Base-by-base conservation (phyloP, 2,797 vertebrate genomes). In the Onychomys arenicola region DNA sequence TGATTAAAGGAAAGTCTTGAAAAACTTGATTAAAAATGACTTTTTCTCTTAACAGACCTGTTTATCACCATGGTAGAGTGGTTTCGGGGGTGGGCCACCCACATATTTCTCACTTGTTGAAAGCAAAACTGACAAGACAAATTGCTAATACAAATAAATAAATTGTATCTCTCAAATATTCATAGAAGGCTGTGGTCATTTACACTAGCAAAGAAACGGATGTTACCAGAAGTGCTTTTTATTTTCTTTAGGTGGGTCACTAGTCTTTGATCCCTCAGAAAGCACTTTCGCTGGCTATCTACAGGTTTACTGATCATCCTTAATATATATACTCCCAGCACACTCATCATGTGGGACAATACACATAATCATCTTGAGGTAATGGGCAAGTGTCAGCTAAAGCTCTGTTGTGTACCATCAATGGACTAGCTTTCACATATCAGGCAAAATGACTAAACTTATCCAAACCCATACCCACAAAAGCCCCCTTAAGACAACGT, bases 1-100 rank as follows among this genome's bases (percentile, higher is more conserved):
- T 98, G 96, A 98, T 98, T 98, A 98, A 98, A 96, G 88, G 90
- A 97, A 97, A 96, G 52, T 16, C 90, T 89, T 78, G 89, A 95
- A 94, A 85, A 90, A 84, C 61, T 92, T 90, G 91, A 95, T 89
- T 90, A 81, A 84, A 85, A 92, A 87, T 10, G 82, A 55, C 69
- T 61, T 55, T 71, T 90, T 85, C 43, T 77, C 32, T 88, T 94
- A 87, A 95, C 11, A 94, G 25, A 55, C 37, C 6, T 63, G 29
- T 59, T 95, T 63, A 40, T 89, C 90, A 86, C 77, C 63, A 59
- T 59, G 8, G 71, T 17, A 55, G 46, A 87, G 32, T 78, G 59
- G 76, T 46, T 49, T 46, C 40, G 76, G 59, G 75, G 49, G 34
- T 32, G 82, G 13, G 40, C 25, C 92, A 71, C 40, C 13, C 75